phyloP scores from a whole-genome alignment of 2,113 vertebrate genomes.

The Athene noctua region DNA sequence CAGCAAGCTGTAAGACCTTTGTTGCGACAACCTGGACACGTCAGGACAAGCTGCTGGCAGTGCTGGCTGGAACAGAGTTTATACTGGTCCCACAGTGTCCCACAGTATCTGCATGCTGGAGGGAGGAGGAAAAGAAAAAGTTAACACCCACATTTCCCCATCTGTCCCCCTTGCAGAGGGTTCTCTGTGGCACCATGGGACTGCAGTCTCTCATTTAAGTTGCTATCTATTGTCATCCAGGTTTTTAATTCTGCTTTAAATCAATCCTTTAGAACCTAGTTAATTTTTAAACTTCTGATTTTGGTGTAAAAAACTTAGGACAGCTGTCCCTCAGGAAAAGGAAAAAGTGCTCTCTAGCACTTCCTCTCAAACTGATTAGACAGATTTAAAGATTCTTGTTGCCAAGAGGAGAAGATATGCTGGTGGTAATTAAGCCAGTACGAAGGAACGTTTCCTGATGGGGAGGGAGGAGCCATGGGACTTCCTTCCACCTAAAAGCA shows the following conservation, averaged over 20 bases:
- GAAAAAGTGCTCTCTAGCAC: neutral
- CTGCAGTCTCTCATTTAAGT: neutral
- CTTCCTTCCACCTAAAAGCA: neutral
- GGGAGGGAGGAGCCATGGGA: neutral
- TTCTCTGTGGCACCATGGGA: neutral
- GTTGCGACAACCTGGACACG: slow-evolving; percentile 80
- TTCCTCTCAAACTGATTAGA: neutral
- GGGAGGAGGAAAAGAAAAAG: neutral
- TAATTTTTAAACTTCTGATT: neutral
- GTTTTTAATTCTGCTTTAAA: neutral
- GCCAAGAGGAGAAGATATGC: neutral
- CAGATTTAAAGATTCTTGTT: neutral
- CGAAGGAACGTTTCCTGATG: neutral
- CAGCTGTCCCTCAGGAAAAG: neutral
- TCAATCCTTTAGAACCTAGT: neutral
- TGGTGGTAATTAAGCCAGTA: neutral
- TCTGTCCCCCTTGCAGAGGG: neutral
- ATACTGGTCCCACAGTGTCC: slow-evolving; percentile 88
- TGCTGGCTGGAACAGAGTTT: slow-evolving; percentile 85
- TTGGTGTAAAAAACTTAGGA: neutral
- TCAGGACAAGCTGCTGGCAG: slow-evolving; percentile 91
- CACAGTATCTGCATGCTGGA: slow-evolving; percentile 91
- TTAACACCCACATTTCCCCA: neutral
- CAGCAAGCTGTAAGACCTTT: slow-evolving; percentile 89
- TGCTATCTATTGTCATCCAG: neutral